Percentiles rank a stretch among this genome's conserved stretches.
phyloP scores from a whole-genome alignment of 2,797 vertebrate genomes.

The Aythya fuligula region DNA sequence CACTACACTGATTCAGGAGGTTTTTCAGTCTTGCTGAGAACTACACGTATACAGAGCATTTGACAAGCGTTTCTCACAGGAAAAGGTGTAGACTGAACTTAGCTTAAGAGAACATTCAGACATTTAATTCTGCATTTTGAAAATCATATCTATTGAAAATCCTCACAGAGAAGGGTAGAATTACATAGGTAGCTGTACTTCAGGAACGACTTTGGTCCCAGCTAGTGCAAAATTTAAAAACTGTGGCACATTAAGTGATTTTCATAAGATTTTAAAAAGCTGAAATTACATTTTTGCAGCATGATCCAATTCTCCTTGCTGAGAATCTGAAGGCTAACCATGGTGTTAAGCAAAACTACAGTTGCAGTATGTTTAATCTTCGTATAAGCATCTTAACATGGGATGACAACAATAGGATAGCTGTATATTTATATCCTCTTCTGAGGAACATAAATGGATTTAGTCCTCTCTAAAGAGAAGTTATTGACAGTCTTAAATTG shows the following conservation, averaged over 20 bases:
- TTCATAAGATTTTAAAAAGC: background rate
- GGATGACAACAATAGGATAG: background rate
- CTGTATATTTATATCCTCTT: background rate
- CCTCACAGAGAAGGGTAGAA: background rate
- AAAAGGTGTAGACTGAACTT: background rate
- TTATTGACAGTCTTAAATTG: background rate
- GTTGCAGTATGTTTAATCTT: background rate
- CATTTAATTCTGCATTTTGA: background rate
- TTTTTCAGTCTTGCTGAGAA: background rate
- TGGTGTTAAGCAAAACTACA: background rate
- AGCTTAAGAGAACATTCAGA: background rate
- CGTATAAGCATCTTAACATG: background rate
- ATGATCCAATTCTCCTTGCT: background rate
- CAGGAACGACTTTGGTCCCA: background rate
- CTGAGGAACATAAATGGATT: background rate
- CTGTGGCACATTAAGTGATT: background rate
- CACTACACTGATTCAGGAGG: accelerated
- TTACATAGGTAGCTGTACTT: background rate
- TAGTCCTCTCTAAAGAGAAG: background rate
- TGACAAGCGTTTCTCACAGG: background rate
- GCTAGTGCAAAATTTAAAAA: background rate
- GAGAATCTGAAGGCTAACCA: background rate
- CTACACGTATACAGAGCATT: background rate
- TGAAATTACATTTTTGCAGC: background rate
- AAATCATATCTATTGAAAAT: background rate